Evolutionary conservation across 2,113 vertebrate genomes (phyloP).

Genomic region (Galeopterus variegatus): DNA sequence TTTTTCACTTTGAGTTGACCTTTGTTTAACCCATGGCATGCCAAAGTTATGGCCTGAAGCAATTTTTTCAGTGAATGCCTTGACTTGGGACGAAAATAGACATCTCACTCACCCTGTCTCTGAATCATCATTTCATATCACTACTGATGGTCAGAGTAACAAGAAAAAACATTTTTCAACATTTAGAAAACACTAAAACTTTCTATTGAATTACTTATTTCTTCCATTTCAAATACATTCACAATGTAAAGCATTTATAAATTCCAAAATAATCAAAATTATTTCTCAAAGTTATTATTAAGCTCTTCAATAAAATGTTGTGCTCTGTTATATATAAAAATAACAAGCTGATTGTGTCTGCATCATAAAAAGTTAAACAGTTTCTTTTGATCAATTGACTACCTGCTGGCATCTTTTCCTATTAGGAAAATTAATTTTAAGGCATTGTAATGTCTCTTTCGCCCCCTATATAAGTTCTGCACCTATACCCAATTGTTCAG

Average conservation of each 20-base stretch:
- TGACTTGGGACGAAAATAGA: conserved; percentile 74
- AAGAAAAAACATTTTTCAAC: conserved; percentile 48
- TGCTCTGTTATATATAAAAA: conserved; percentile 39
- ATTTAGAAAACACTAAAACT: conserved; percentile 52
- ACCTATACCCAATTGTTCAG: not conserved
- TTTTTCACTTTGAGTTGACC: conserved; percentile 84
- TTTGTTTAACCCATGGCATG: conserved; percentile 85
- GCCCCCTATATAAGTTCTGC: not conserved
- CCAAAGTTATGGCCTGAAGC: conserved; percentile 81
- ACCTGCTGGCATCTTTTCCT: conserved; percentile 38
- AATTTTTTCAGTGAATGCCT: conserved; percentile 75
- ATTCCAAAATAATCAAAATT: conserved; percentile 65
- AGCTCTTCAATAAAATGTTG: conserved; percentile 32
- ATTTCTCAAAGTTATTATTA: conserved; percentile 55
- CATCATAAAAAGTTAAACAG: conserved; percentile 47
- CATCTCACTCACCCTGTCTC: not conserved
- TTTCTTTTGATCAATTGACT: conserved; percentile 58
- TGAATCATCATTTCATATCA: conserved; percentile 37
- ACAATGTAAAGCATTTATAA: conserved; percentile 44
- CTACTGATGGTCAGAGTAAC: conserved; percentile 18
- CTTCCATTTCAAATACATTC: not conserved
- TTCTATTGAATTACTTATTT: conserved; percentile 56
- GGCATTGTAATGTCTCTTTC: not conserved
- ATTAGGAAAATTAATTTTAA: conserved; percentile 65
- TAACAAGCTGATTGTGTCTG: conserved; percentile 36